phyloP scores from a whole-genome alignment of 2,113 vertebrate genomes.

The Vombatus ursinus region DNA sequence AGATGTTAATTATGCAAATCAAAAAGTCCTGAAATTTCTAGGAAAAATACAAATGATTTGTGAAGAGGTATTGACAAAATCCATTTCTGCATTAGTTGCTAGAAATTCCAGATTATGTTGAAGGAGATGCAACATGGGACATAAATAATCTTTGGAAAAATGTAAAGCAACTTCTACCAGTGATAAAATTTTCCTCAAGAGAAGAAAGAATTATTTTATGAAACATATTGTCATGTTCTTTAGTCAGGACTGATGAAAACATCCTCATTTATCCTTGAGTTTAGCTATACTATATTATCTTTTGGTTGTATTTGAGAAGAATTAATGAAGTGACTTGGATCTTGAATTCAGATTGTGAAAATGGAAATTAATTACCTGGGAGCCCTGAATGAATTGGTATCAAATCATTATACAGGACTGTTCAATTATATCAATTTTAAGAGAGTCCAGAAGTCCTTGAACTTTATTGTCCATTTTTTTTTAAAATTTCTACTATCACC shows the following conservation, averaged over 20 bases:
- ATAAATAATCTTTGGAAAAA: neutral
- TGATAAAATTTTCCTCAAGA: conserved; percentile 39
- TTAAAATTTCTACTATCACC: neutral
- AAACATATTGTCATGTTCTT: conserved; percentile 28
- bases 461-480: conserved; percentile 17
- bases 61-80: conserved; percentile 42
- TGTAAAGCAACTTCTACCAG: neutral
- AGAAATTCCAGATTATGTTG: neutral
- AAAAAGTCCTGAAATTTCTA: conserved; percentile 47
- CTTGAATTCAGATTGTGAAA: conserved; percentile 40
- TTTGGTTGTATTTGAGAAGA: conserved; percentile 13
- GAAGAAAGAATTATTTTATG: conserved; percentile 42
- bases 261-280: neutral
- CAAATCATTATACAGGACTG: conserved; percentile 48
- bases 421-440: conserved; percentile 54
- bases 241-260: conserved; percentile 35
- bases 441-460: conserved; percentile 35
- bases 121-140: neutral
- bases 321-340: conserved; percentile 29
- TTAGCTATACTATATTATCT: conserved; percentile 15
- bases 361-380: conserved; percentile 46
- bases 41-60: conserved; percentile 48
- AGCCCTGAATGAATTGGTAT: conserved; percentile 27
- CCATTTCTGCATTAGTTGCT: neutral
- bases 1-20: conserved; percentile 61